Conservation (phyloP, 2,113 vertebrate genomes). For the Nipponia nippon region DNA sequence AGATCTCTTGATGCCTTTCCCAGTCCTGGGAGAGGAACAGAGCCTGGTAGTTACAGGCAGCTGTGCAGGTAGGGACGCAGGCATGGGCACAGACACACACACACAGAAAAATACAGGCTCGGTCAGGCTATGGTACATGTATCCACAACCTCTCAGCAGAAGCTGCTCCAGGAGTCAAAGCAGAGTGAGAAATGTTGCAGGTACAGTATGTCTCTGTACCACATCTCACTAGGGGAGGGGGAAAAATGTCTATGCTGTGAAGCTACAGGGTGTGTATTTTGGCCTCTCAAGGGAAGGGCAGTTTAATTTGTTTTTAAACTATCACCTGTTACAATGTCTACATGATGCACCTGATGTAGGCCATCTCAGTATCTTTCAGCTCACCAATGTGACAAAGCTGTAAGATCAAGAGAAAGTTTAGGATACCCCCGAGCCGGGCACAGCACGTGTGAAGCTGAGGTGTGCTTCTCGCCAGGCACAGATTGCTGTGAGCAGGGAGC, state of each 20-base stretch:
- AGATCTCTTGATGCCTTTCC: neutral
- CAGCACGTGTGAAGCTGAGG: neutral
- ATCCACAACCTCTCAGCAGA: neutral
- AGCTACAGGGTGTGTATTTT: neutral
- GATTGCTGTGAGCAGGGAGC: neutral
- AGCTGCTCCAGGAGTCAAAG: neutral
- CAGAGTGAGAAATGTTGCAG: neutral
- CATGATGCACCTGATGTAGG: neutral
- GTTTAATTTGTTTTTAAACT: neutral
- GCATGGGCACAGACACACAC: neutral
- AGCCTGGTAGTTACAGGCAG: neutral
- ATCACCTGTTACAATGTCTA: neutral
- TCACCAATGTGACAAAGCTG: neutral
- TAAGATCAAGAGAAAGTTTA: neutral
- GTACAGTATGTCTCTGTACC: neutral
- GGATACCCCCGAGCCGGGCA: neutral
- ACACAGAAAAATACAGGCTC: neutral
- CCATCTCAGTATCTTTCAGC: neutral
- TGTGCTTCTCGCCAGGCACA: fast-evolving
- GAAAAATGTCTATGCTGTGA: neutral
- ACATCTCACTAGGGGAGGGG: neutral
- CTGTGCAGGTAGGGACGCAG: fast-evolving
- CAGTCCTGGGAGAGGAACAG: neutral
- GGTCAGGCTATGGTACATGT: neutral
- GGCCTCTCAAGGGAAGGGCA: neutral